Base-by-base conservation (phyloP, 2,888 invertebrate genomes). In the Urechis unicinctus region DNA sequence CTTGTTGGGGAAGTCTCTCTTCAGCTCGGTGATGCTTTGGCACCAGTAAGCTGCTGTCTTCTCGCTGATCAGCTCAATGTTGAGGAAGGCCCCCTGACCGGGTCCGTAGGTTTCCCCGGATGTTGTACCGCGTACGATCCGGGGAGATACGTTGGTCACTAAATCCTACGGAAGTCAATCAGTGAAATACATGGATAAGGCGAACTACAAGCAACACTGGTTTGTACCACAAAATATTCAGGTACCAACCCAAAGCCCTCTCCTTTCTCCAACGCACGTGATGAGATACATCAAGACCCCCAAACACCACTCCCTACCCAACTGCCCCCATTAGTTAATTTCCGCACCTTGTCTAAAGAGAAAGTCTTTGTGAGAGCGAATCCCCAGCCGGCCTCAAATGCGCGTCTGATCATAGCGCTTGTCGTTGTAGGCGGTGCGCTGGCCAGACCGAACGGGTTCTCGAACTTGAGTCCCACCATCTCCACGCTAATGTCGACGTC, bases 281-380 rank as follows among this genome's bases (percentile, higher is more conserved):
- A n/a, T n/a, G n/a, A n/a, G n/a, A n/a, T n/a, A n/a, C n/a, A n/a
- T n/a, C n/a, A n/a, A n/a, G n/a, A n/a, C n/a, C n/a, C n/a, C n/a
- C n/a, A n/a, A n/a, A n/a, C n/a, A n/a, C n/a, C n/a, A n/a, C n/a
- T n/a, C n/a, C n/a, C n/a, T n/a, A n/a, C n/a, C n/a, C n/a, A n/a
- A n/a, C n/a, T n/a, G n/a, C n/a, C n/a, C n/a, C n/a, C n/a, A n/a
- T n/a, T n/a, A n/a, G n/a, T n/a, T n/a, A n/a, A n/a, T n/a, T n/a
- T n/a, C 1, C 24, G 64, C 78, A 90, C 91, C 84, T 98, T 97
- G 75, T 95, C 91, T 21, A 98, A 81, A 2, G 88, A 84, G 75
- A 92, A 98, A 0, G 97, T 98, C 81, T 98, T 98, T 0, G 97
- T 98, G 1, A 98, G 88, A n/a, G 87, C 91, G 74, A 92, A 98